A percentile compares a stretch with the other conserved stretches of the same genome.
Conservation (phyloP, 2,888 invertebrate species). For the Tholera decimalis region DNA sequence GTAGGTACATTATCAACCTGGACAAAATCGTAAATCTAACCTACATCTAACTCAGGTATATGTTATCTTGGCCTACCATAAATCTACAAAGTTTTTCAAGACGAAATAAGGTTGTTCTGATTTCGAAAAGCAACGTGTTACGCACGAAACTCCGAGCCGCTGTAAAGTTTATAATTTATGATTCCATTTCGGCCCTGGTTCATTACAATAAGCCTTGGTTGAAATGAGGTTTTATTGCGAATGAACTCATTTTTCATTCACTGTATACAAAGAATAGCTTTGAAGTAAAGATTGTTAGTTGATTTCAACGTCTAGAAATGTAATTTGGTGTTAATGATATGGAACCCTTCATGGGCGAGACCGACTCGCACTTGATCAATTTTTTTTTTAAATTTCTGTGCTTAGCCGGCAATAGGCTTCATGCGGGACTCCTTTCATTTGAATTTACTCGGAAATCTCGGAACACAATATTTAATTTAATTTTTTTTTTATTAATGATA, state of each 20-base stretch:
- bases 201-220: not conserved
- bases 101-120: conserved; percentile 2
- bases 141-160: not conserved
- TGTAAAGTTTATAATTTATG: conserved; percentile 53
- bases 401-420: no score
- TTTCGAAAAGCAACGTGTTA: not conserved
- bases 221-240: conserved; percentile 4
- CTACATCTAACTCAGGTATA: not conserved
- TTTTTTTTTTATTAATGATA: no score
- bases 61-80: conserved; percentile 11
- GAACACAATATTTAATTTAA: no score
- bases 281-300: conserved; percentile 4
- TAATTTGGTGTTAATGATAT: not conserved
- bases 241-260: conserved; percentile 41
- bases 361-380: no score
- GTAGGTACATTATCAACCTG: conserved; percentile 5
- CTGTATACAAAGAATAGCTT: conserved; percentile 18
- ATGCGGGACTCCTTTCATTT: no score
- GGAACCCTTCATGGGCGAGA: no score
- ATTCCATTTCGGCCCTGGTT: conserved; percentile 12
- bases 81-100: conserved; percentile 28
- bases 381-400: no score
- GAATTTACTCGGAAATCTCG: no score
- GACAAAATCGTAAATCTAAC: conserved; percentile 13
- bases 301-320: conserved; percentile 4